phyloP scores from a whole-genome alignment of 2,113 vertebrate species.

The Ginglymostoma cirratum region DNA sequence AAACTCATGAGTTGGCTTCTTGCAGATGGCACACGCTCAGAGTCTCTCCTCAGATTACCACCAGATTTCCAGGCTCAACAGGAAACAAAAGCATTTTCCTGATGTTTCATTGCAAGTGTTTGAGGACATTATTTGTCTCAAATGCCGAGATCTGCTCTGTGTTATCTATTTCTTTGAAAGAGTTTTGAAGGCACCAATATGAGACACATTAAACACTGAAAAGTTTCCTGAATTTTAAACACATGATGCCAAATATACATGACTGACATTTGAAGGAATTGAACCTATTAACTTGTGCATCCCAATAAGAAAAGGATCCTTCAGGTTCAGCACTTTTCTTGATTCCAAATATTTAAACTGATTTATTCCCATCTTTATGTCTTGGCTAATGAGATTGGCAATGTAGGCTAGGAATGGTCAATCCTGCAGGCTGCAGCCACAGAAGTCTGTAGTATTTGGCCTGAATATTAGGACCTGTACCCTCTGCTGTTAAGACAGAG shows the following conservation, averaged over 20 bases:
- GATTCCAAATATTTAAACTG: not conserved
- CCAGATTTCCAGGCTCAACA: not conserved
- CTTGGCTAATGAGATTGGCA: not conserved
- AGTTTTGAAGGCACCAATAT: not conserved
- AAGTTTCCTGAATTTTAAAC: not conserved
- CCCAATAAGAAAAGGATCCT: not conserved
- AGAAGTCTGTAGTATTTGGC: not conserved
- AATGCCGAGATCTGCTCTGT: not conserved
- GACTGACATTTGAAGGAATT: not conserved
- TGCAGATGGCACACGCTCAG: not conserved
- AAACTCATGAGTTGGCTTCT: not conserved
- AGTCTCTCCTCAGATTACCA: not conserved
- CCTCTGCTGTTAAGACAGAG: not conserved
- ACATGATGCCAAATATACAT: not conserved
- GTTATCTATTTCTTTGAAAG: constrained; percentile 12
- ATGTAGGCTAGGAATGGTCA: not conserved
- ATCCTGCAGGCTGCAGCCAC: not conserved
- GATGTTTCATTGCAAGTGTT: not conserved
- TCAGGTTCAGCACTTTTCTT: not conserved
- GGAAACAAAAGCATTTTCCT: not conserved
- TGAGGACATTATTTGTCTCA: not conserved
- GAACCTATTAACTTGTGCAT: not conserved
- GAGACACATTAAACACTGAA: not conserved
- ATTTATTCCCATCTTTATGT: not conserved
- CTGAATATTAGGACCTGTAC: not conserved